These are phyloP conservation scores for Tokudaia tokunoshimensis DNA, from an alignment of 2,797 vertebrate genomes.

Conservation along the genomic window DNA sequence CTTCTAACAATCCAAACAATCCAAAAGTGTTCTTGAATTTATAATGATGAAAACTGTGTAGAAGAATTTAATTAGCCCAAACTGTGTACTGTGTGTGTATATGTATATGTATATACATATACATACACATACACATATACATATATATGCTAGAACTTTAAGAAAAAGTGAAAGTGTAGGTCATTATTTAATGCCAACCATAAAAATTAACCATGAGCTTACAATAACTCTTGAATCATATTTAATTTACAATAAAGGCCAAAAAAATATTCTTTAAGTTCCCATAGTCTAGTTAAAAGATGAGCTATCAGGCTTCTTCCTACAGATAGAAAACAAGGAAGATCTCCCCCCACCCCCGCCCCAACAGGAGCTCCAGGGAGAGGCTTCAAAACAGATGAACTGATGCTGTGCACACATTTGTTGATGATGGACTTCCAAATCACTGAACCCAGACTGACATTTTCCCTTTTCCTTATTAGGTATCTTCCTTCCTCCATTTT, in stretches of 20 bases:
- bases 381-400: constrained; percentile 25
- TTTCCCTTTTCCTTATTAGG: constrained; percentile 69
- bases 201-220: constrained; percentile 49
- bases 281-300: neutral
- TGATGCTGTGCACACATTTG: neutral
- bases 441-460: constrained; percentile 29
- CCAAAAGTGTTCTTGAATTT: neutral
- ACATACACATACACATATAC: too few relatives aligned
- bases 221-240: constrained; percentile 17
- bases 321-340: neutral
- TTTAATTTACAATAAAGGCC: neutral
- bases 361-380: neutral
- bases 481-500: constrained; percentile 34
- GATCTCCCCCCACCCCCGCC: too few relatives aligned
- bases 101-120: too few relatives aligned
- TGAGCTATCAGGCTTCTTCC: neutral
- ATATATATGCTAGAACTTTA: constrained; percentile 42
- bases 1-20: constrained; percentile 14
- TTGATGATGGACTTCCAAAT: neutral
- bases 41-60: neutral
- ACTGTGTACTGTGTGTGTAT: neutral
- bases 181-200: constrained; percentile 51
- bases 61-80: constrained; percentile 58
- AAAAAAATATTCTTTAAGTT: neutral
- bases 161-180: neutral